These are phyloP conservation scores for Manis pentadactyla DNA, from an alignment of 2,797 vertebrate genomes.

Conservation along the genomic window DNA sequence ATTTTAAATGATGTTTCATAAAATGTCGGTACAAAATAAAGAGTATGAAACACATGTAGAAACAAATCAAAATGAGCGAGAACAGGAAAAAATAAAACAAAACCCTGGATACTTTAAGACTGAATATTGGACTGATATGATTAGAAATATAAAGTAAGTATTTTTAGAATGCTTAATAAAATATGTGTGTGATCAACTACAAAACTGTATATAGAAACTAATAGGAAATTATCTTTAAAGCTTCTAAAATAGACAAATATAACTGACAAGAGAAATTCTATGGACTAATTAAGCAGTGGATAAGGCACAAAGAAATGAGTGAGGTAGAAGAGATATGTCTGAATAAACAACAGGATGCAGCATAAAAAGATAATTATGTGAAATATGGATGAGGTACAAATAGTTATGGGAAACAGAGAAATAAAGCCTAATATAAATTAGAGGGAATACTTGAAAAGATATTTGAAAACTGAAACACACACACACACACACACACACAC, in stretches of 20 bases:
- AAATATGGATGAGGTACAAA: background rate
- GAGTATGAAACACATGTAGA: background rate
- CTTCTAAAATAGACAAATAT: background rate
- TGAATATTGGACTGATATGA: background rate
- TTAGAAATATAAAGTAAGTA: background rate
- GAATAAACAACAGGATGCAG: background rate
- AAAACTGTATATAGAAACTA: background rate
- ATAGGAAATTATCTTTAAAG: background rate
- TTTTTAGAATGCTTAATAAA: conserved; percentile 29
- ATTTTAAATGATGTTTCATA: conserved; percentile 40
- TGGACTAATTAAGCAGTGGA: background rate
- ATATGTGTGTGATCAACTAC: background rate
- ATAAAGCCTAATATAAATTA: background rate
- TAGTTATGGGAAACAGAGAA: background rate
- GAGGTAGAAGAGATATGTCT: background rate
- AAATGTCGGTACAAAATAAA: background rate
- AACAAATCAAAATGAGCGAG: background rate
- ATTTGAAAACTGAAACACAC: background rate
- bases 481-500: fast-evolving
- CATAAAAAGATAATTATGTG: background rate
- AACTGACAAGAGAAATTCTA: background rate
- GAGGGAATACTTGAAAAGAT: background rate
- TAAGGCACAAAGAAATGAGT: background rate
- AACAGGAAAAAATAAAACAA: background rate
- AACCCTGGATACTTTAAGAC: background rate